phyloP scores from a whole-genome alignment of 2,113 vertebrate genomes.

The Varanus komodoensis region DNA sequence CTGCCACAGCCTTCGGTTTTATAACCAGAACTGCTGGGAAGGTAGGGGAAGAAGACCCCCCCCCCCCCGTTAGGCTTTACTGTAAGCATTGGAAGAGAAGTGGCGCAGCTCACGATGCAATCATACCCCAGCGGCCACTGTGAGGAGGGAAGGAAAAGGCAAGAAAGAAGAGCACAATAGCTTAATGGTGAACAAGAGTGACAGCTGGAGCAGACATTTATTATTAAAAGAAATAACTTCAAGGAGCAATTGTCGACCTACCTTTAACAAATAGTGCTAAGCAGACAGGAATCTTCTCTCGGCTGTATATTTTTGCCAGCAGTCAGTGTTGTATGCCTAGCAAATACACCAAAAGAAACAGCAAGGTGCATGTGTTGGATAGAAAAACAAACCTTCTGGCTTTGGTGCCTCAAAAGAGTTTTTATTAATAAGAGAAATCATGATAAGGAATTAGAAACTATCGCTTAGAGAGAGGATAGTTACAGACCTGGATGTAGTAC shows the following conservation, averaged over 20 bases:
- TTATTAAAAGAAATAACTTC: slow-evolving; percentile 50
- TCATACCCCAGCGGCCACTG: not conserved
- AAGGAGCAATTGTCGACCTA: slow-evolving; percentile 35
- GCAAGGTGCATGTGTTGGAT: not conserved
- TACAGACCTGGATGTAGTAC: not conserved
- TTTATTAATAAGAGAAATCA: not conserved
- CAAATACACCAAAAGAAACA: not conserved
- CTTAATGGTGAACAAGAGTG: slow-evolving; percentile 39
- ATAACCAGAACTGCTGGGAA: not conserved
- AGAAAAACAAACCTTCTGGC: not conserved
- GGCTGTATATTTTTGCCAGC: not conserved
- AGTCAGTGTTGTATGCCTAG: not conserved
- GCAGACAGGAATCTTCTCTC: slow-evolving; percentile 43
- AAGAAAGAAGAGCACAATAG: slow-evolving; percentile 28
- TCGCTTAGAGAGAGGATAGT: not conserved
- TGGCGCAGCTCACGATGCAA: not conserved
- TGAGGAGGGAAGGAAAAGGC: not conserved
- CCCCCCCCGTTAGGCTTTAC: not conserved
- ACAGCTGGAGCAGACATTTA: slow-evolving; percentile 46
- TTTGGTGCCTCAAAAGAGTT: not conserved
- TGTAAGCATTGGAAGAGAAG: slow-evolving; percentile 28
- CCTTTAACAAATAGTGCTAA: slow-evolving; percentile 36
- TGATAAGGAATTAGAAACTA: not conserved
- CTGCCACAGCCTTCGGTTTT: not conserved
- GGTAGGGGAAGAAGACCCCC: not conserved